Conservation (phyloP, 2,888 invertebrate species). For the Aphrophora alni region DNA sequence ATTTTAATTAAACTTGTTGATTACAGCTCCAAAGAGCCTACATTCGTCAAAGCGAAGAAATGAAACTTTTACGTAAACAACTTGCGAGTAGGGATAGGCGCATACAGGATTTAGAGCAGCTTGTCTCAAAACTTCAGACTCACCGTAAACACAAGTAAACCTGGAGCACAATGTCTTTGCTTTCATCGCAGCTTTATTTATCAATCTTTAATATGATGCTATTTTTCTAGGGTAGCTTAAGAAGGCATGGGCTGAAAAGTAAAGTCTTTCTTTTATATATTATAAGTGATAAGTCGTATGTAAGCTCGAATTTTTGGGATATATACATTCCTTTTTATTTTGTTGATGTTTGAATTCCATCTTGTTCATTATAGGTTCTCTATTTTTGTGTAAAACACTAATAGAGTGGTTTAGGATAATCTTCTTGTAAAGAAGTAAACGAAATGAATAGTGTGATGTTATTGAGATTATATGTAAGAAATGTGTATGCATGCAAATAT, state of each 20-base stretch:
- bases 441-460: no score
- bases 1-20: background rate
- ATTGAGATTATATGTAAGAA: no score
- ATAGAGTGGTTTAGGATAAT: no score
- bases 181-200: background rate
- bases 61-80: slow-evolving; percentile 77
- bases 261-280: background rate
- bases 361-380: no score
- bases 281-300: background rate
- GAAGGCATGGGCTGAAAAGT: background rate
- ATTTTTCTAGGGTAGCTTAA: background rate
- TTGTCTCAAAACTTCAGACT: slow-evolving; percentile 67
- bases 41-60: slow-evolving; percentile 79
- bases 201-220: background rate
- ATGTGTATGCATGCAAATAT: no score
- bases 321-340: background rate
- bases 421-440: no score
- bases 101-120: slow-evolving; percentile 81
- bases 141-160: slow-evolving; percentile 35
- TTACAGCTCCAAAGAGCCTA: slow-evolving; percentile 75
- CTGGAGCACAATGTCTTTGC: background rate
- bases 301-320: background rate
- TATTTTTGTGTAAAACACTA: no score
- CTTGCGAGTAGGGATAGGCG: slow-evolving; percentile 78
- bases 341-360: no score